These are phyloP conservation scores for Trochalopteron elliotii DNA, from an alignment of 2,113 vertebrate species.

Conservation along the genomic window DNA sequence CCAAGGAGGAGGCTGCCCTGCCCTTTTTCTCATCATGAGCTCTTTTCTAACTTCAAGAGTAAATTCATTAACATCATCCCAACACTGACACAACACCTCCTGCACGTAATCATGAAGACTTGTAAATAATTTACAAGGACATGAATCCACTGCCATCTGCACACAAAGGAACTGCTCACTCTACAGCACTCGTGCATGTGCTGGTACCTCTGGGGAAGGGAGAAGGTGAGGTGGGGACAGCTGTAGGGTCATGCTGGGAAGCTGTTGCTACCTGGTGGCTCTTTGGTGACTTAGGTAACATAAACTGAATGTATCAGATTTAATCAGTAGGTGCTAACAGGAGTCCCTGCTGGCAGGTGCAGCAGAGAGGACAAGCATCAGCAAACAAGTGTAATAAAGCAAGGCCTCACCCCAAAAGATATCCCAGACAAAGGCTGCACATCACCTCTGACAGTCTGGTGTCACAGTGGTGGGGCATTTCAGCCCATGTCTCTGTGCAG, in stretches of 20 bases:
- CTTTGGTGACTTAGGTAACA: neutral
- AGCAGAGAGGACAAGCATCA: neutral
- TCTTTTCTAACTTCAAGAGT: neutral
- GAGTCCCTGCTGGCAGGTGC: neutral
- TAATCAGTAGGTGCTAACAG: neutral
- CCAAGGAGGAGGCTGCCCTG: neutral
- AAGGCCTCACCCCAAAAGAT: neutral
- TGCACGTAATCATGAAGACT: neutral
- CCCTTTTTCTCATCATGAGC: neutral
- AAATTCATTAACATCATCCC: neutral
- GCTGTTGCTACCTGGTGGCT: neutral
- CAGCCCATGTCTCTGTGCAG: neutral
- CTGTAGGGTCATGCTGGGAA: neutral
- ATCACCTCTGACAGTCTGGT: neutral
- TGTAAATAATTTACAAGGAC: neutral
- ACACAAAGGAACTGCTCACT: neutral
- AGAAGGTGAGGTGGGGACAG: neutral
- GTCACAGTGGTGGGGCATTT: neutral
- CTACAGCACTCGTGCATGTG: rapidly evolving
- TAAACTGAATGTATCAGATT: neutral
- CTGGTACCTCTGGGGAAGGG: neutral
- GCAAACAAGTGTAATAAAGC: neutral
- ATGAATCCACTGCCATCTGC: neutral
- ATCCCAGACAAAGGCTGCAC: neutral
- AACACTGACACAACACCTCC: neutral